Base-by-base conservation (phyloP, 1,140 invertebrate species). In the Apis dorsata region DNA sequence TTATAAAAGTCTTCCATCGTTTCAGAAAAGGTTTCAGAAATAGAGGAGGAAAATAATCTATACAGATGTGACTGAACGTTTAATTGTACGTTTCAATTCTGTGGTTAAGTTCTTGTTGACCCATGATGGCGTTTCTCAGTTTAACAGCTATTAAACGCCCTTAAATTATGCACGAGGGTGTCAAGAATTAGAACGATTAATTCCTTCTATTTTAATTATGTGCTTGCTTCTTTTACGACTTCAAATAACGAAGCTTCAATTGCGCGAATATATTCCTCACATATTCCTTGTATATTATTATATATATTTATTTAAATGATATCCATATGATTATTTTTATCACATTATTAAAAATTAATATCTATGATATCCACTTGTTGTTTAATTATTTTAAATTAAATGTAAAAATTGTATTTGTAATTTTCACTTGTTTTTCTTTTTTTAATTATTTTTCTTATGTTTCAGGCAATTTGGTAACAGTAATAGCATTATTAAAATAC, bases 401-500 rank as follows among this genome's bases (percentile, higher is more conserved):
- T 28, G 15, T 12, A 15, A 63, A 15, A 63, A 24, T 17, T n/a
- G 2, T 24, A 24, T n/a, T 12, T 62, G n/a, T 19, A 65, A 13
- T 15, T 4, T 34, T 19, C 15, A 12, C 12, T 51, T 53, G 12
- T 15, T n/a, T 63, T 83, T 15, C 34, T 63, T 28, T 70, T 65
- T 1, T n/a, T 0, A 44, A 44, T 59, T 12, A 55, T 72, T 59
- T 49, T 34, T 21, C 0, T 59, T 59, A 1, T 77, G 68, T 88
- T 94, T 55, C 94, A 98, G 97, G 97, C 74, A 98, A 98, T 94
- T 94, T 97, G 73, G 94, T 97, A 66, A 98, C 97, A 34, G 96
- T 97, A 57, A 91, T 97, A 71, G 97, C 97, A 1, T 94, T 98
- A 66, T 93, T 96, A 19, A 95, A 95, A 91, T 97, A 96, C 89